Evolutionary conservation across 2,113 vertebrate species (phyloP), one percentile per base, ranked within the genome.

Genomic region (Willisornis vidua): DNA sequence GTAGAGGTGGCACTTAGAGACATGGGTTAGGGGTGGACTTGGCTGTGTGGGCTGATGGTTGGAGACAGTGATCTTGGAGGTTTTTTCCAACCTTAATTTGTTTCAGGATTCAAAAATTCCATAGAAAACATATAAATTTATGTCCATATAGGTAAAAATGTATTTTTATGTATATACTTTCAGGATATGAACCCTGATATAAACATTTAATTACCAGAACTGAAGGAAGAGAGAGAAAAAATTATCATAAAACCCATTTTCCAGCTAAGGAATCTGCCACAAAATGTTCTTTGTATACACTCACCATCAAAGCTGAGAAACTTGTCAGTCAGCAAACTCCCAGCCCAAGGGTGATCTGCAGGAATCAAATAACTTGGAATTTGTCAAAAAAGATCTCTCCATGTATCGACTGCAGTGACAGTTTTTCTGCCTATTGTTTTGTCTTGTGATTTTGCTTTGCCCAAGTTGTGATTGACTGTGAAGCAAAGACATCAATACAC

Each of bases 201-300:
- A 89, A 86, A 23, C 35, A 67, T 48, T 88, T 92, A 61, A 86
- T 81, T 74, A 63, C 20, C 45, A 92, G 15, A 67, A 41, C 28
- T 52, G 52, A 72, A 90, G 81, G 19, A 41, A 39, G 23, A 73
- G 9, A 41, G 31, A 45, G 66, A 61, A 54, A 70, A 59, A 86
- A 48, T 5, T 74, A 7, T 71, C 35, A 73, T 79, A 55, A 85
- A 78, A 68, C 9, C 15, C 22, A 58, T 91, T 89, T 85, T 70
- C 33, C 51, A 89, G n/a, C 41, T 57, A 62, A 59, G 20, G 17
- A 63, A 82, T 68, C 17, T 31, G 10, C 8, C 48, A 52, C 39
- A n/a, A 25, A 68, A 80, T 1, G 3, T 63, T 88, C 41, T 67
- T 77, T 51, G 7, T 9, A 16, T 14, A 10, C 2, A 1, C 35